Evolutionary conservation across 2,888 invertebrate species (phyloP).

Genomic region (Drosophila putrida): DNA sequence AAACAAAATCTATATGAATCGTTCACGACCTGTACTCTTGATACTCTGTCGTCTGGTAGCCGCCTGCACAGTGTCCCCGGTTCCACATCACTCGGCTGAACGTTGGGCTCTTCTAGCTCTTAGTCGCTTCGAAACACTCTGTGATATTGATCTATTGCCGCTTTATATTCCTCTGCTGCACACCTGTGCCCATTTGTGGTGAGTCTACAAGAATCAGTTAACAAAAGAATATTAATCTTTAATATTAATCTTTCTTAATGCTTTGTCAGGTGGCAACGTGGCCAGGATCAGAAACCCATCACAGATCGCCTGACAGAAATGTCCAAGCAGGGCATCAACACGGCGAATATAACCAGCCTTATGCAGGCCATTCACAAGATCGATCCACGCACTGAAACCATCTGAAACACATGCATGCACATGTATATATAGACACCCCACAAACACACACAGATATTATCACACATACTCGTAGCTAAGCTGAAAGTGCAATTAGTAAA

Average conservation of each 20-base stretch:
- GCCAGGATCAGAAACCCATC: constrained; percentile 88
- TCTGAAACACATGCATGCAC: constrained; percentile 53
- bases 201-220: constrained; percentile 38
- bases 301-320: constrained; percentile 88
- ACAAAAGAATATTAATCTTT: too few relatives aligned
- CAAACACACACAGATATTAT: constrained; percentile 5
- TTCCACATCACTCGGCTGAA: constrained; percentile 88
- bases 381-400: constrained; percentile 85
- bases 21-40: constrained; percentile 89
- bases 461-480: constrained; percentile 43
- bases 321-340: constrained; percentile 89
- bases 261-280: constrained; percentile 88
- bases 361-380: constrained; percentile 89
- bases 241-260: constrained; percentile 20
- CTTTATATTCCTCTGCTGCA: constrained; percentile 90
- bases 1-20: constrained; percentile 88
- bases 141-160: constrained; percentile 89
- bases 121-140: constrained; percentile 90
- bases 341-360: constrained; percentile 87
- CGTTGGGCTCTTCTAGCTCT: constrained; percentile 90
- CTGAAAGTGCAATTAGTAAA: constrained; percentile 74
- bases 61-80: constrained; percentile 85
- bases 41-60: constrained; percentile 90
- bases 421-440: constrained; percentile 1
- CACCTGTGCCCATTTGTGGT: constrained; percentile 89